Evolutionary conservation across 1,140 invertebrate species (phyloP).

Genomic region (Charaxes varanes): DNA sequence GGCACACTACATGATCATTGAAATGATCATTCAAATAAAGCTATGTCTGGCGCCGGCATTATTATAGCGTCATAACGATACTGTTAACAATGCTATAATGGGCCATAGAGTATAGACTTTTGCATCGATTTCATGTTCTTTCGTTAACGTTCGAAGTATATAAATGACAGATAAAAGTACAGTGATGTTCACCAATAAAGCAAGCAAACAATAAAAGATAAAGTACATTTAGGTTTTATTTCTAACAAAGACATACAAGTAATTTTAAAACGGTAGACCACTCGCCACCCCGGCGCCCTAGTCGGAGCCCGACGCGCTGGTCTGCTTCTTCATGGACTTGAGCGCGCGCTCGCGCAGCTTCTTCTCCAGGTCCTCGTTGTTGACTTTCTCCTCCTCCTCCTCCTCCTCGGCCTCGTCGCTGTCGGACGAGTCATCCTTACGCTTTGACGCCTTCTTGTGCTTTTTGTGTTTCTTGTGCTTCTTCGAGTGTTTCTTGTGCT

Average conservation of each 20-base stretch:
- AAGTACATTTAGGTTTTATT: slow-evolving; percentile 6
- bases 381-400: slow-evolving; percentile 81
- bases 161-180: too few relatives aligned
- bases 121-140: too few relatives aligned
- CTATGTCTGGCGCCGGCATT: too few relatives aligned
- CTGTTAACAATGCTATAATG: too few relatives aligned
- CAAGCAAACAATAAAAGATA: too few relatives aligned
- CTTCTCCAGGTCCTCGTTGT: slow-evolving; percentile 88
- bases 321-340: slow-evolving; percentile 77
- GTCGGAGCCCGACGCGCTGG: slow-evolving; percentile 66
- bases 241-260: background rate
- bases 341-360: slow-evolving; percentile 91
- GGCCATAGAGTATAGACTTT: too few relatives aligned
- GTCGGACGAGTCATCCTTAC: slow-evolving; percentile 79
- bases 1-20: too few relatives aligned
- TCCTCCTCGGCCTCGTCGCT: slow-evolving; percentile 79
- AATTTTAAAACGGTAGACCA: background rate
- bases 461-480: slow-evolving; percentile 81
- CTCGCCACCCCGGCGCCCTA: too few relatives aligned
- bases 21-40: too few relatives aligned
- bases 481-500: slow-evolving; percentile 82
- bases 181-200: too few relatives aligned
- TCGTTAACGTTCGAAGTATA: too few relatives aligned
- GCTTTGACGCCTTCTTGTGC: slow-evolving; percentile 77
- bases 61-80: too few relatives aligned